phyloP scores from a whole-genome alignment of 2,888 invertebrate species.

The Apodemia mormo region DNA sequence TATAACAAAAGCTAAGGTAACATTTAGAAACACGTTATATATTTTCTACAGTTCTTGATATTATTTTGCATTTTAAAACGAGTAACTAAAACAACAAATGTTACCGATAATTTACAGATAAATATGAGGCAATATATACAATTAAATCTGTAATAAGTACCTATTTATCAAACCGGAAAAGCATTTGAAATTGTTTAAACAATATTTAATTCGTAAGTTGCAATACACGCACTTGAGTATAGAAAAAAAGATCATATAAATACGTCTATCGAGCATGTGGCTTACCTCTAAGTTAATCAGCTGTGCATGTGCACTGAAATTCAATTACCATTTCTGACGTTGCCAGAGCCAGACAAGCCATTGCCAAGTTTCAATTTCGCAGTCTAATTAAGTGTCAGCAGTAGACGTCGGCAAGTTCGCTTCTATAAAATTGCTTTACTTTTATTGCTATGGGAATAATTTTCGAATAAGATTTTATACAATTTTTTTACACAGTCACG shows the following conservation, averaged over 20 bases:
- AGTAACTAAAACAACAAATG: too few species aligned
- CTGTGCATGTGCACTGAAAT: constrained; percentile 20
- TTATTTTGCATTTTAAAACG: too few species aligned
- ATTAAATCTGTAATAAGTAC: not conserved
- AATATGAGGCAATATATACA: too few species aligned
- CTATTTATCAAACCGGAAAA: not conserved
- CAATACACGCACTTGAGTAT: not conserved
- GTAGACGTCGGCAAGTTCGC: constrained; percentile 56
- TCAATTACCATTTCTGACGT: constrained; percentile 19
- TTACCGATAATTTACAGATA: too few species aligned
- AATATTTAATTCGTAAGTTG: not conserved
- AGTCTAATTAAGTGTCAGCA: constrained; percentile 65
- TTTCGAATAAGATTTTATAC: not conserved
- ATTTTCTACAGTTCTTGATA: too few species aligned
- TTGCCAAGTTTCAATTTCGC: constrained; percentile 66
- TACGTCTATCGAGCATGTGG: not conserved
- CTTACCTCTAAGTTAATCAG: constrained; percentile 17
- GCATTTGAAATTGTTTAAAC: not conserved
- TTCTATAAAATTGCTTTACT: constrained; percentile 69
- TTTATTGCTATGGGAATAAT: constrained; percentile 56
- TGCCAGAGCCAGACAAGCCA: constrained; percentile 21
- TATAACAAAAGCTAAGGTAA: too few species aligned
- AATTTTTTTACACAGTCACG: not conserved
- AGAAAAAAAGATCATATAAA: not conserved
- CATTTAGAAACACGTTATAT: too few species aligned